Base-by-base conservation (phyloP, 1,140 invertebrate genomes). In the Hylaeus volcanicus region DNA sequence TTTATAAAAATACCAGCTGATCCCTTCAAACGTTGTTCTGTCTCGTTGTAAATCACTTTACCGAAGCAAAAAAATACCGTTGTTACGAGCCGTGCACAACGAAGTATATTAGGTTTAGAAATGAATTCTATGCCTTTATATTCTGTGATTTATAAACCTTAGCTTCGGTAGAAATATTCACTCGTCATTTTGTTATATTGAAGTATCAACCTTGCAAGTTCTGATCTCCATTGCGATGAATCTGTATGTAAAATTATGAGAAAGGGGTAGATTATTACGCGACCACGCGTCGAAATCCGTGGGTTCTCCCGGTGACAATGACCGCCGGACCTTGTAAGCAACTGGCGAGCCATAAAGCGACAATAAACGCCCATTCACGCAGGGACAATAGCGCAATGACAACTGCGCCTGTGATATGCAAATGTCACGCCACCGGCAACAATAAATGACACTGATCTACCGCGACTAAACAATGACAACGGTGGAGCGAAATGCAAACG, bases 331-430 rank as follows among this genome's bases (percentile, higher is more conserved):
- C 74, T 68, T 68, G 74, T 39, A 6, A 26, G 41, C 74, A 55
- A 48, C 4, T 51, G 63, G 4, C 73, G 73, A 56, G 73, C 74
- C 63, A 75, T 63, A 75, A 76, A 76, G 56, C 64, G 74, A 76
- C 74, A 76, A 68, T 76, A 76, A 68, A 68, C 64, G 63, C 1
- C 74, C 41, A 75, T 75, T 75, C 63, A 75, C 39, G 51, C 55
- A 75, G 63, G 51, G 53, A 74, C 72, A 74, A 74, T 64, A 45
- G 45, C n/a, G 60, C 48, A 14, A 26, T 56, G 74, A 66, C 51
- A 45, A 41, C 11, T 6, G 14, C 65, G 39, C 51, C 61, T 45
- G 63, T 66, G 63, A 66, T 75, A 66, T 75, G 63, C 9, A 75
- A 75, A 75, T 75, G 63, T 9, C 63, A 66, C 41, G 39, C 45